These are phyloP conservation scores for Lordiphosa andalusiaca DNA, from an alignment of 2,888 invertebrate genomes.

Conservation along the genomic window DNA sequence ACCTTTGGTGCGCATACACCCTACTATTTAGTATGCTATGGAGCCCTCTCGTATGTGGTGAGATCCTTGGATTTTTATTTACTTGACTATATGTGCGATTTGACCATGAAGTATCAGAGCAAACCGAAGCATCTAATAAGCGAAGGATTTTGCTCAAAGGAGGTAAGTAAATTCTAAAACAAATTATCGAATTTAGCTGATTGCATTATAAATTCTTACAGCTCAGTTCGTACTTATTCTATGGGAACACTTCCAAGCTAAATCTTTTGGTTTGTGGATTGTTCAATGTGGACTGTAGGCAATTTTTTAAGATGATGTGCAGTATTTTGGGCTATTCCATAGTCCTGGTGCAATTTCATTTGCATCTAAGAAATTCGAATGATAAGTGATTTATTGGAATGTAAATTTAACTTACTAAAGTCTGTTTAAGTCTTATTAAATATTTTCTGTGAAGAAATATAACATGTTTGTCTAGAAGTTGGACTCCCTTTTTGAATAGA, in stretches of 20 bases:
- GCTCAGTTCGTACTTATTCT: conserved; percentile 16
- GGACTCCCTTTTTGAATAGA: too few relatives aligned
- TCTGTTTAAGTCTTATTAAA: too few relatives aligned
- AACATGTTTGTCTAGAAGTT: too few relatives aligned
- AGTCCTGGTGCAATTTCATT: conserved; percentile 29
- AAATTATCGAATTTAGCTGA: neutral
- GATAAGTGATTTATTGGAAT: too few relatives aligned
- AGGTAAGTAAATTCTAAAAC: conserved; percentile 2
- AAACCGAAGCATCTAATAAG: neutral
- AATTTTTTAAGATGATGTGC: conserved; percentile 23
- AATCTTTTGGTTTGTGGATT: conserved; percentile 24
- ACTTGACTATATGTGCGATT: conserved; percentile 18
- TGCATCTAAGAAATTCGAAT: neutral
- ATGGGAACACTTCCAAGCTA: conserved; percentile 11
- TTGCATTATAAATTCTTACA: neutral
- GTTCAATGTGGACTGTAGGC: conserved; percentile 15
- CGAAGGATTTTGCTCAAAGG: neutral
- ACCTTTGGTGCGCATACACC: neutral
- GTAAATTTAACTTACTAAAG: too few relatives aligned
- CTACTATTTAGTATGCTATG: neutral
- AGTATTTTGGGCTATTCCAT: conserved; percentile 10
- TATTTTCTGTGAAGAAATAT: too few relatives aligned
- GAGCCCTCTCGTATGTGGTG: neutral
- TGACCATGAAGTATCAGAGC: conserved; percentile 11
- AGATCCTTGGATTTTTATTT: conserved; percentile 12